Evolutionary conservation across 2,113 vertebrate genomes (phyloP), one percentile per base, ranked within the genome.

Genomic region (Hippotragus niger): DNA sequence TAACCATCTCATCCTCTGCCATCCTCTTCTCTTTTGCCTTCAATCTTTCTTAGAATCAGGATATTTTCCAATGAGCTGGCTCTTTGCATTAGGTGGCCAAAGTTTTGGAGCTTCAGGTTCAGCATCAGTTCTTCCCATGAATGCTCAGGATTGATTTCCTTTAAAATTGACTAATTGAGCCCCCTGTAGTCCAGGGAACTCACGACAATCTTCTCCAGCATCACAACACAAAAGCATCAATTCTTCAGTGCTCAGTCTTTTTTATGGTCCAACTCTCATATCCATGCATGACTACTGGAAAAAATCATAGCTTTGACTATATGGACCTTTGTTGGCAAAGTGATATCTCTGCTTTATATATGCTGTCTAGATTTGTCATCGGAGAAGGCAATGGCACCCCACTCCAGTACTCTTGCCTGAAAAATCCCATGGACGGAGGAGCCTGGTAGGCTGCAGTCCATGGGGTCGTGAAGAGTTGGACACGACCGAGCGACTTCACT

Each of bases 121-220:
- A 36, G 67, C 10, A 71, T 71, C 67, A 71, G 67, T 71, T 19
- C 10, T 71, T 71, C n/a, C 67, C 67, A 71, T 40, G n/a, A 71
- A 40, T 23, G 12, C 67, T 40, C 64, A 40, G 10, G 19, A 40
- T 23, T 23, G n/a, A 40, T 71, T 71, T 40, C 67, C 67, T 40
- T 71, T 71, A 71, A 36, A 71, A 71, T 3, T 40, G 67, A 71
- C 67, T 71, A 71, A 36, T 3, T 71, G 67, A 71, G 21, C n/a
- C 57, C 25, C 57, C 40, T 71, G n/a, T 19, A 23, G 67, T 71
- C 19, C n/a, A 71, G 67, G n/a, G 19, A 71, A 71, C 19, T 71
- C 2, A 0, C 0, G 1, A 36, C 10, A 40, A 12, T 40, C 19
- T 71, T 71, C 67, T 71, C 2, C 67, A 71, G n/a, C n/a, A 40